Percentiles rank a stretch among this genome's conserved stretches.
These are phyloP conservation scores for Willisornis vidua DNA, from an alignment of 2,113 vertebrate genomes.

Conservation along the genomic window DNA sequence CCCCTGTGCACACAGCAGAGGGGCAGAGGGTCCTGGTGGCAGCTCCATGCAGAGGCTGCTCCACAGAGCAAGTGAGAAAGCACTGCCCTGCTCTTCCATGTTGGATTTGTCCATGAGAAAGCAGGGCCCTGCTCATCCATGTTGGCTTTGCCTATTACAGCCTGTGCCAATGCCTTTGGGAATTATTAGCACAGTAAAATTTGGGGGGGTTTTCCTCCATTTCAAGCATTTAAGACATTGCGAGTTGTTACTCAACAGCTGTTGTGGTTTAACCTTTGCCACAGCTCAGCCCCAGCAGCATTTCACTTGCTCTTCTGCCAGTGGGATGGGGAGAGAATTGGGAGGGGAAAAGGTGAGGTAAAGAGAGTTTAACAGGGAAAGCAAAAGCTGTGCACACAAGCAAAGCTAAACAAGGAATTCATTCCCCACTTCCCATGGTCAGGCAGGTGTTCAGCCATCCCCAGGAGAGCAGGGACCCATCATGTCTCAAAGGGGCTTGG, in stretches of 20 bases:
- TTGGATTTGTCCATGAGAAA: background rate
- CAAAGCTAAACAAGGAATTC: background rate
- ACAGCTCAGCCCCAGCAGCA: background rate
- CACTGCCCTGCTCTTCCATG: background rate
- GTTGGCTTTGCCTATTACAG: background rate
- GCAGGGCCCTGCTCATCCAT: background rate
- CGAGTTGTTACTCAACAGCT: background rate
- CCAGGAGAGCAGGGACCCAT: background rate
- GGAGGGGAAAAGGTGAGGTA: background rate
- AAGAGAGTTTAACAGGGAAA: background rate
- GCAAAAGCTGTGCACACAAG: background rate
- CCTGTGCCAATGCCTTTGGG: background rate
- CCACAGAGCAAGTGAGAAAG: accelerated
- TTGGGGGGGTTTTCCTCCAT: background rate
- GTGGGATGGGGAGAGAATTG: background rate
- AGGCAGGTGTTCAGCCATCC: background rate
- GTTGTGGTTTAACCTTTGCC: background rate
- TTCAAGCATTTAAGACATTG: background rate
- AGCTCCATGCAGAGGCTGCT: background rate
- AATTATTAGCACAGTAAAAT: background rate
- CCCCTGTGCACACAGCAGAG: background rate
- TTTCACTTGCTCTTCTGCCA: background rate
- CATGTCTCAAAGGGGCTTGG: background rate
- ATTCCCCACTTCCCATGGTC: background rate
- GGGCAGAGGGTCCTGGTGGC: background rate